Evolutionary conservation across 1,140 invertebrate species (phyloP), one percentile per base, ranked within the genome.

Genomic region (Drosophila novamexicana): DNA sequence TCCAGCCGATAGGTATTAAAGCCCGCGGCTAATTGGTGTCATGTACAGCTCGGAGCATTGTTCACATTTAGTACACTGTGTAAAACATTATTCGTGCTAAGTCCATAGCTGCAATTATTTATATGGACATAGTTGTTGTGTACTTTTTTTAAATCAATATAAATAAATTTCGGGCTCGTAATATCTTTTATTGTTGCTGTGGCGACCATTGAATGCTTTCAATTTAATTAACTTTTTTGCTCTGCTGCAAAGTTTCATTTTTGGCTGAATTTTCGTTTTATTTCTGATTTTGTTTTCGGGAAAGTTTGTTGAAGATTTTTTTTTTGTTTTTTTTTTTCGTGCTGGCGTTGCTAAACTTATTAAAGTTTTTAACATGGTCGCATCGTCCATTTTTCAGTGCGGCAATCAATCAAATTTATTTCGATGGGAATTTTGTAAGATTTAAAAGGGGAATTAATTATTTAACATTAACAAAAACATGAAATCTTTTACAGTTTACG

Each of bases 141-240:
- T 8, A 16, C 44, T 74, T 59, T 45, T 34, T 58, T 59, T 58
- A 59, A 59, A 68, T 74, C 42, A 69, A 69, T 49, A 56, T 29
- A 54, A 36, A 34, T 50, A 66, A 66, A 22, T 44, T 68, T 42
- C 64, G 39, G 59, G 69, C 36, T 29, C 67, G 47, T n/a, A 67
- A 54, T 9, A 52, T 58, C n/a, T 57, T 49, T 45, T 73, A 32
- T 67, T 77, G 44, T 53, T 42, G 52, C 57, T 75, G 14, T 66
- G 56, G 71, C 66, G 52, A 49, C 57, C 63, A 56, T 53, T 74
- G 45, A 79, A 79, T 71, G 79, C 79, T 82, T 86, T 86, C 76
- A 88, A 89, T 89, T 86, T 89, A 88, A 86, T 86, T 86, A 88
- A 79, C 45, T 79, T 88, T 83, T 88, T 83, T 66, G 22, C 4